Conservation (phyloP, 2,797 vertebrate genomes). For the Danio albolineatus region DNA sequence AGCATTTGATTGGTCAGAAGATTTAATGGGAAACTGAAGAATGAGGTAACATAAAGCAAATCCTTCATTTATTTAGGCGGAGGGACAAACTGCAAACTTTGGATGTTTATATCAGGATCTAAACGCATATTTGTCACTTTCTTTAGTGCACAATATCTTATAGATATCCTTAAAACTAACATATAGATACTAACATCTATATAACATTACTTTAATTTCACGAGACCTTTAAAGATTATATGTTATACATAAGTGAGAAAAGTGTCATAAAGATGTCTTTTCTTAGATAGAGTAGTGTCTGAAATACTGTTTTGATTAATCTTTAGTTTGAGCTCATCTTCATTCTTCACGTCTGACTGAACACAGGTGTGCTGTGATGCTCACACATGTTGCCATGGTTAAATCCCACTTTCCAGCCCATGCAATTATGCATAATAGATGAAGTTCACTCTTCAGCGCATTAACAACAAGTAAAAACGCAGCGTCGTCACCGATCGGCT, state of each 20-base stretch:
- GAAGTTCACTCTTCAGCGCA: conserved; percentile 61
- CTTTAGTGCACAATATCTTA: no score
- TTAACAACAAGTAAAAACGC: conserved; percentile 56
- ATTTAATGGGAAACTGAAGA: no score
- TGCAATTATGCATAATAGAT: conserved; percentile 70
- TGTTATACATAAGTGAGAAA: not conserved
- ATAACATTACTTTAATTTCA: no score
- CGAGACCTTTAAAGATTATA: not conserved
- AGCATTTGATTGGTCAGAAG: no score
- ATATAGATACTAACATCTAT: no score
- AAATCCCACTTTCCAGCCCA: conserved; percentile 67
- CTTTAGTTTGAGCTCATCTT: conserved; percentile 37
- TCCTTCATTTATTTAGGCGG: no score
- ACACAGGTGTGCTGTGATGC: conserved; percentile 70
- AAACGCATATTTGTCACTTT: no score
- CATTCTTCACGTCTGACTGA: conserved; percentile 9
- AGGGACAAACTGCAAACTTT: no score
- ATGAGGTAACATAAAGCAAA: no score
- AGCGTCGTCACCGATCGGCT: conserved; percentile 26
- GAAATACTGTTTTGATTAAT: conserved; percentile 67
- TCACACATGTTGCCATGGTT: conserved; percentile 73
- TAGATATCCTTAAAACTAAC: no score
- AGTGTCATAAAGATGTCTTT: conserved; percentile 15
- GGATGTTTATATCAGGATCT: no score
- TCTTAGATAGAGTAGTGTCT: conserved; percentile 63